Conservation (phyloP, 2,888 invertebrate species). For the Leptarthrus brevirostris region DNA sequence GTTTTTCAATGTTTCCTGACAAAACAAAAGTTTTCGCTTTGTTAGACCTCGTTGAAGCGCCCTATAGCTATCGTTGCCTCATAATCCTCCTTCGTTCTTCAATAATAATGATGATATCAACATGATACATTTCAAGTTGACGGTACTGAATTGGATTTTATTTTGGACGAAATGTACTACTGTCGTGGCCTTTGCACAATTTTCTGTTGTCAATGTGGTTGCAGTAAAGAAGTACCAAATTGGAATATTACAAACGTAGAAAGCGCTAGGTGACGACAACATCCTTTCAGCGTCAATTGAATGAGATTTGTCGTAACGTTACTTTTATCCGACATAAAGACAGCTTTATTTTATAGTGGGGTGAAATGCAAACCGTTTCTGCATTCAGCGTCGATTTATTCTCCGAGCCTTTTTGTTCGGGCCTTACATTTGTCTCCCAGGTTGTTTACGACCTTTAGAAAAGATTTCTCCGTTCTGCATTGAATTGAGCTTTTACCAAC, state of each 20-base stretch:
- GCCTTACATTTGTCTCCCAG: constrained; percentile 6
- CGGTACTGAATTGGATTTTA: too few relatives aligned
- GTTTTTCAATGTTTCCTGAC: constrained; percentile 28
- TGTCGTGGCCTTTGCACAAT: too few relatives aligned
- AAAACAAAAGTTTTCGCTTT: constrained; percentile 28
- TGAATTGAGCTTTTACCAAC: constrained; percentile 14
- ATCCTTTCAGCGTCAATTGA: constrained; percentile 23
- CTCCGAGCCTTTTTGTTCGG: neutral
- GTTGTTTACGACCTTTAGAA: constrained; percentile 19
- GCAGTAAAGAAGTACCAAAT: neutral
- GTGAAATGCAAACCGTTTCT: neutral
- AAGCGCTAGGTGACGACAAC: too few relatives aligned
- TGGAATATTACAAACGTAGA: constrained; percentile 9
- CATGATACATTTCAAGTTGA: too few relatives aligned
- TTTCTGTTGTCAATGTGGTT: too few relatives aligned
- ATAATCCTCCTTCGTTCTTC: too few relatives aligned
- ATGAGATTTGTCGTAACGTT: constrained; percentile 1
- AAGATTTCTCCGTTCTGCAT: neutral
- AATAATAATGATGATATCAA: too few relatives aligned
- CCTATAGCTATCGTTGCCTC: too few relatives aligned
- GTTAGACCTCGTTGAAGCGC: too few relatives aligned
- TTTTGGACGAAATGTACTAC: too few relatives aligned
- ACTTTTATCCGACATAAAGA: constrained; percentile 6
- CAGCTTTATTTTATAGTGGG: neutral
- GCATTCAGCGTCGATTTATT: neutral